Evolutionary conservation across 2,113 vertebrate genomes (phyloP), one percentile per base, ranked within the genome.

Genomic region (Acinonyx jubatus): DNA sequence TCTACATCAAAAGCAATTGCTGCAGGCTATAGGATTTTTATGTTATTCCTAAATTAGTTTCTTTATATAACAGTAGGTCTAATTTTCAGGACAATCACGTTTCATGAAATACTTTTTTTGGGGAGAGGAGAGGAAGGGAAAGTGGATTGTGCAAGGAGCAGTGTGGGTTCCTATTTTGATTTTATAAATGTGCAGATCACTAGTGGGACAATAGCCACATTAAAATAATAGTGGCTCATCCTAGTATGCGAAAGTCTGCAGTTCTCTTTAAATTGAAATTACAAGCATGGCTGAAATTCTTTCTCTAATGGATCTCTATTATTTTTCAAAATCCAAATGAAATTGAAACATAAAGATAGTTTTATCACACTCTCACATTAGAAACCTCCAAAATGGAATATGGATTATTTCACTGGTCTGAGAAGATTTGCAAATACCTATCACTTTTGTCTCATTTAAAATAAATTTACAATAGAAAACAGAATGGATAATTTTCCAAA

Each of bases 211-310:
- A 36, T 33, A 41, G 5, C 9, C 10, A 3, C n/a, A 82, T 61
- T 80, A 79, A 96, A 96, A 74, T 57, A 93, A 25, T 0, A 90
- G 1, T 78, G 7, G 31, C 78, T 92, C 80, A 0, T 38, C 21
- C 16, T 52, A 50, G 7, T 63, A 33, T n/a, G 21, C 87, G 41
- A 68, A 61, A 94, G 4, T 92, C 21, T 79, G 36, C 4, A 88
- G 33, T 33, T 97, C 78, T 96, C 82, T 61, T 52, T 66, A 93
- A 93, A 94, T 48, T 96, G 11, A 97, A 94, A 96, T 94, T 61
- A 85, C 0, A 11, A 29, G 5, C 48, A 85, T 23, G 19, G 73
- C 8, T 91, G 80, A 93, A 95, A 92, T 84, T 25, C 2, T 65
- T 71, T 89, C 71, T 81, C 87, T 63, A 97, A 89, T 29, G 0